Evolutionary conservation across 30 jellyfish, hydroid and myxozoan species (phyloP), one percentile per base, ranked within the genome.

Genomic region (Aurelia sp.): DNA sequence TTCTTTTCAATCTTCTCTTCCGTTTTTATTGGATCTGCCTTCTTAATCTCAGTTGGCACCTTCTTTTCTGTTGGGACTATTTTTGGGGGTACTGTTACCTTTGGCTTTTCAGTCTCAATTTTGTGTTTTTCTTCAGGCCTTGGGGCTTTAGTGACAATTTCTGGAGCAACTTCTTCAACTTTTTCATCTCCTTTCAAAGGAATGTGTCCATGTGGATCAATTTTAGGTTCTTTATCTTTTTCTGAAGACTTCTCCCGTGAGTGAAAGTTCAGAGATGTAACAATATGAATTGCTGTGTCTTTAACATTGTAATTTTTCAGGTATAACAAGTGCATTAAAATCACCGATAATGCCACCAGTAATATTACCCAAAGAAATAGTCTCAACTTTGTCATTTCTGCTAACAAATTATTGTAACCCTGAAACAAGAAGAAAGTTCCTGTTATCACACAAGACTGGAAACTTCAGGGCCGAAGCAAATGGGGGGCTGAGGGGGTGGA

Each of bases 261-360:
- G 72, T 70, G 77, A 11, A 82, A 18, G 16, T 82, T 27, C 24
- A 82, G 63, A 11, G 92, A 82, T 57, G 72, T 84, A 30, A 82
- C 86, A 71, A 82, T 82, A 48, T 82, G 92, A 5, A 82, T 82
- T 35, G 92, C 92, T 30, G 92, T 64, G 22, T 69, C 92, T 20
- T 67, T 82, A 22, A 82, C 41, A 38, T 59, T 82, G 77, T 67
- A 82, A 17, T 82, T 82, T 58, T 78, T n/a, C 27, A 67, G 47
- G 81, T 67, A 82, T 16, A 82, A 55, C 17, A 61, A 44, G 62
- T 82, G 92, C 78, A 82, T 70, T 22, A 58, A 13, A 13, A 82
- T 31, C 12, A 72, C 72, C 2, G 82, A 61, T 50, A 70, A 16
- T 13, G 77, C 67, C 27, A 82, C 70, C 24, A 61, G 50, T 13